phyloP scores from a whole-genome alignment of 1,140 invertebrate genomes.

The Drosophila littoralis region DNA sequence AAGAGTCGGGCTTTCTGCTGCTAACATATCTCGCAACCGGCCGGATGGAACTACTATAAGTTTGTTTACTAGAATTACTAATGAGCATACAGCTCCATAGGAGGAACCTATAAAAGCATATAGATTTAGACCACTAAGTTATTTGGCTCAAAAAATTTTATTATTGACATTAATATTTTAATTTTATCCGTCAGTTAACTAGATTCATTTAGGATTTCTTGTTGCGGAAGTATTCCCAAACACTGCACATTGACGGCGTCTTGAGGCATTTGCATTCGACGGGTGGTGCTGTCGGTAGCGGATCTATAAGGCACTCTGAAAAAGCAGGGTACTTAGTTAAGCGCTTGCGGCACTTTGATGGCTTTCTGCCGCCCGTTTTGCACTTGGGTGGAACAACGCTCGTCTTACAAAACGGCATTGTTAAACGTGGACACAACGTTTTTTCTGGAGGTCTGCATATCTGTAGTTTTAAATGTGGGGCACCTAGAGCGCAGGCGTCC shows the following conservation, averaged over 20 bases:
- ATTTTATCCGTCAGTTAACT: no score
- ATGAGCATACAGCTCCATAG: no score
- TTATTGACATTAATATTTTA: no score
- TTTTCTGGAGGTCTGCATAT: constrained; percentile 3
- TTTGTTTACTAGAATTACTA: no score
- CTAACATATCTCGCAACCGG: no score
- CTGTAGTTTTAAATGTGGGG: background rate
- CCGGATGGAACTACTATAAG: no score
- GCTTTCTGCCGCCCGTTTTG: background rate
- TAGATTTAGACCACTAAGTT: no score
- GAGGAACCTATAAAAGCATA: no score
- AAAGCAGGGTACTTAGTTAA: constrained; percentile 61
- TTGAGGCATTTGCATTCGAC: constrained; percentile 53
- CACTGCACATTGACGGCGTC: constrained; percentile 53
- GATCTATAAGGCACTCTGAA: constrained; percentile 58
- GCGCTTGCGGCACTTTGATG: constrained; percentile 20
- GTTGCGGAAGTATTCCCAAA: constrained; percentile 61
- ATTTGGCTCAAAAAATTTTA: no score
- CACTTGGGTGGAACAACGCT: constrained; percentile 29
- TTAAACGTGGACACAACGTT: constrained; percentile 19
- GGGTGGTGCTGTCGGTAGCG: constrained; percentile 41
- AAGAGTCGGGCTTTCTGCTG: no score
- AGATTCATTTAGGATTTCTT: constrained; percentile 46
- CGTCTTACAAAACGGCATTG: constrained; percentile 31
- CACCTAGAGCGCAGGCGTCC: constrained; percentile 1